phyloP scores from a whole-genome alignment of 2,888 invertebrate genomes.

The Apodemia zela region DNA sequence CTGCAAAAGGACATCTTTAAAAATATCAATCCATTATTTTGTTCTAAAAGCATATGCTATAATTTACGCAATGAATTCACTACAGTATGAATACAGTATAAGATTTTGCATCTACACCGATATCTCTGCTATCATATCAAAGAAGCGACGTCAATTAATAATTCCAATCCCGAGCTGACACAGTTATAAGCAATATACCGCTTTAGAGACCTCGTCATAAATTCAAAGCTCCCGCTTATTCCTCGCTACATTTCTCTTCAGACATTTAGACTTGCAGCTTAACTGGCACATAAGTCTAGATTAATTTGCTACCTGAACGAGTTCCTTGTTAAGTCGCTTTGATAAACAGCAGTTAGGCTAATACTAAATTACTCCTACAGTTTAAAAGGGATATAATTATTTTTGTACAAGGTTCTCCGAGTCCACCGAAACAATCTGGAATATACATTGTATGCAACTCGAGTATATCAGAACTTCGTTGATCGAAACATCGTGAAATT shows the following conservation, averaged over 20 bases:
- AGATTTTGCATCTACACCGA: neutral
- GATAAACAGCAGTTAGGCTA: neutral
- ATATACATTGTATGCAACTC: no score
- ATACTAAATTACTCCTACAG: neutral
- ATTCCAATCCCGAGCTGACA: neutral
- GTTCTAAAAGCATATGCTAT: neutral
- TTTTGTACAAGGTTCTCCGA: no score
- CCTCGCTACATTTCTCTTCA: conserved; percentile 6
- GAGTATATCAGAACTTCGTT: no score
- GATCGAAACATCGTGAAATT: no score
- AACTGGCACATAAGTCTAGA: conserved; percentile 18
- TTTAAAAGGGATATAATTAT: neutral
- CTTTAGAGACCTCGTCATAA: neutral
- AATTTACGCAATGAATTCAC: neutral
- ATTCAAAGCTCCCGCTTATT: neutral
- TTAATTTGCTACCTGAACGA: conserved; percentile 14
- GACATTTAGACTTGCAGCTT: neutral
- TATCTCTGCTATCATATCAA: neutral
- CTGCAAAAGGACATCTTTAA: no score
- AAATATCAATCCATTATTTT: no score
- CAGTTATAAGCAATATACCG: neutral
- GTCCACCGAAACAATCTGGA: no score
- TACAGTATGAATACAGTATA: neutral
- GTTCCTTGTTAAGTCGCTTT: neutral
- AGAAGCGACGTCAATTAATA: neutral